Evolutionary conservation across 2,888 invertebrate genomes (phyloP).

Genomic region (Quadroppia sp.): DNA sequence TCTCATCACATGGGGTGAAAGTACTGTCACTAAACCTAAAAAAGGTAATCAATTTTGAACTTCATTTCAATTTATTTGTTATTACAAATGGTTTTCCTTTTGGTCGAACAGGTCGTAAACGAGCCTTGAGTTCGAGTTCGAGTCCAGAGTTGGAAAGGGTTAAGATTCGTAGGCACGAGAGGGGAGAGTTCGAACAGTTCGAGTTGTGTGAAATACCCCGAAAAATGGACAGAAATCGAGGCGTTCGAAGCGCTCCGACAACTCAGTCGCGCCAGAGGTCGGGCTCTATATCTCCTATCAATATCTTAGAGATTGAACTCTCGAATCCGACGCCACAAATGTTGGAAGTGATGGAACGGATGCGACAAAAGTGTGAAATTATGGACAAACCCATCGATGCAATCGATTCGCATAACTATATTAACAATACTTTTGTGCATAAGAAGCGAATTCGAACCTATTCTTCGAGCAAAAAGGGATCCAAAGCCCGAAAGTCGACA

Average conservation of each 20-base stretch:
- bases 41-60: background rate
- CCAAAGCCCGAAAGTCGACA: background rate
- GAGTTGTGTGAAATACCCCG: slow-evolving; percentile 25
- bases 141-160: background rate
- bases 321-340: slow-evolving; percentile 30
- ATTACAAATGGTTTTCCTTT: slow-evolving; percentile 7
- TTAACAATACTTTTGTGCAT: background rate
- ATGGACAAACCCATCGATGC: background rate
- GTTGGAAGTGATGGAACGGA: slow-evolving; percentile 26
- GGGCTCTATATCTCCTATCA: background rate
- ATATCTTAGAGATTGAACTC: background rate
- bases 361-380: slow-evolving; percentile 16
- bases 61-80: background rate
- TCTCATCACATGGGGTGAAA: slow-evolving; percentile 30
- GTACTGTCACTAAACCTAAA: background rate
- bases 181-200: slow-evolving; percentile 12
- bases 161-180: background rate
- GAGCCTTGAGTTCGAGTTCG: background rate
- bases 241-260: slow-evolving; percentile 3
- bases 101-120: background rate
- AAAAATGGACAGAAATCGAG: slow-evolving; percentile 7
- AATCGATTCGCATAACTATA: background rate
- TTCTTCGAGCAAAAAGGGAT: slow-evolving; percentile 3
- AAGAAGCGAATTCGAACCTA: background rate
- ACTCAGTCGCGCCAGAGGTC: slow-evolving; percentile 1